Evolutionary conservation across 2,888 invertebrate genomes (phyloP), one percentile per base, ranked within the genome.

Genomic region (Pinctada fucata): DNA sequence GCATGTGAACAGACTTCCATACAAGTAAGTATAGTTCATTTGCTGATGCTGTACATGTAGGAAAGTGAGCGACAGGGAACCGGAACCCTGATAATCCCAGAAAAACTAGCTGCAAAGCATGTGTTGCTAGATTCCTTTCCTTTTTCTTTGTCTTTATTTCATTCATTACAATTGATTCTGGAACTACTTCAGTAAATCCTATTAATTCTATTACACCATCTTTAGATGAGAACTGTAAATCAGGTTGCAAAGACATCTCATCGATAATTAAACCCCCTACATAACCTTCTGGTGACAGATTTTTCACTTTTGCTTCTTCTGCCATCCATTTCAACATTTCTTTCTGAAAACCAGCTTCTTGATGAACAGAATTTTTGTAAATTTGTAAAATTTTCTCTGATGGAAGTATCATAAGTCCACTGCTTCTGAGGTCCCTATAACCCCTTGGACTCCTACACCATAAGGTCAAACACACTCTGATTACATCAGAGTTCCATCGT

Each of bases 221-320:
- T 31, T 10, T 52, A 51, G 50, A 51, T n/a, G n/a, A 52, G 31
- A 72, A 64, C 16, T 65, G 64, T 16, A 72, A n/a, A 69, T 84
- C 80, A 13, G 75, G 74, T 64, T 83, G 80, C 49, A 83, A 79
- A 10, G 82, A 77, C 82, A 84, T 82, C 68, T 82, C 81, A 70
- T 82, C 81, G 3, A 80, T 45, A 8, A 82, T 50, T 0, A 82
- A n/a, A 0, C 80, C 82, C 8, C 83, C 83, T 52, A 78, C 78
- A 78, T 75, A 85, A 3, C 83, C 84, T 49, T 83, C 79, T 47
- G 16, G 65, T 3, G 81, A 73, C 16, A 79, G n/a, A n/a, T n/a
- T n/a, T n/a, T n/a, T n/a, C n/a, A n/a, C n/a, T n/a, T n/a, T n/a
- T n/a, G n/a, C n/a, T n/a, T n/a, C n/a, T n/a, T n/a, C n/a, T n/a